Conservation (phyloP, 2,113 vertebrate genomes). For the Atlantisia rogersi region DNA sequence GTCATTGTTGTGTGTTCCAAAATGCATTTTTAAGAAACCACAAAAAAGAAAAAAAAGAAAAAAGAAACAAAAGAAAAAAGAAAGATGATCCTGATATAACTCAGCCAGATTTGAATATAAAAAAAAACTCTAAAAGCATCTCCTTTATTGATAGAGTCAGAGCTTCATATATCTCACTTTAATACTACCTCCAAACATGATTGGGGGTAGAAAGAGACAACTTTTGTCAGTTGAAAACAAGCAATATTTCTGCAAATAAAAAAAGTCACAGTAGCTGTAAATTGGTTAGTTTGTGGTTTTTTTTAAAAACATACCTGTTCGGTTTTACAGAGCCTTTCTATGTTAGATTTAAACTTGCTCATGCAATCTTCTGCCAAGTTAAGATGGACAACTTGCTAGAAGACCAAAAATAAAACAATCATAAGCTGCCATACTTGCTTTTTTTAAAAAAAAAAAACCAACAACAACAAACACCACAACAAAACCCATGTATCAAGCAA, state of each 20-base stretch:
- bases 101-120: not conserved
- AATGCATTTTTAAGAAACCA: not conserved
- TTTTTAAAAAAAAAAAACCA: not conserved
- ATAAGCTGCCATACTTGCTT: not conserved
- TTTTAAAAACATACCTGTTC: conserved; percentile 87
- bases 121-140: not conserved
- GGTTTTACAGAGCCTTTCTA: conserved; percentile 95
- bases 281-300: not conserved
- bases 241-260: not conserved
- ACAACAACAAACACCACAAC: too few species aligned
- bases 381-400: conserved; percentile 92
- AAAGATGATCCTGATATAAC: not conserved
- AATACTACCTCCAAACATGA: not conserved
- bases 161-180: not conserved
- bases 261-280: not conserved
- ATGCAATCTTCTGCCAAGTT: conserved; percentile 95
- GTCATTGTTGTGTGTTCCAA: not conserved
- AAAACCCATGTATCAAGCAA: not conserved
- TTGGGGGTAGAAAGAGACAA: not conserved
- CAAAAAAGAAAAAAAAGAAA: not conserved
- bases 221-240: not conserved
- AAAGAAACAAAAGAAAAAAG: not conserved
- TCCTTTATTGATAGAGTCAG: not conserved
- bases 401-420: conserved; percentile 21
- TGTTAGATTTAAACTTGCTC: conserved; percentile 82